These are phyloP conservation scores for Pilophorus perplexus DNA, from an alignment of 2,888 invertebrate species.

Conservation along the genomic window DNA sequence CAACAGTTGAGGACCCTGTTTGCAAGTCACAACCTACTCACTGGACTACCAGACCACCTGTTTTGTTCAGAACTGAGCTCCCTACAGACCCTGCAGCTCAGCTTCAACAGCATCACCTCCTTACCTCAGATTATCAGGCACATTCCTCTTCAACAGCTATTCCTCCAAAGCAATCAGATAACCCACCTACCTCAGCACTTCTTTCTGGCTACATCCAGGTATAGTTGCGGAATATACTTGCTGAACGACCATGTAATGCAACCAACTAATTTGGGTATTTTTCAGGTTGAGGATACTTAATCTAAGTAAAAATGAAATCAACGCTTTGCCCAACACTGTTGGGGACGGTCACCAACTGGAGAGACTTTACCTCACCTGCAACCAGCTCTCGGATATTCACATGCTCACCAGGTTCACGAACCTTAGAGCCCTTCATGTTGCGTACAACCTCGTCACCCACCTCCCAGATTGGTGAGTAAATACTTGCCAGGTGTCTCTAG, in stretches of 20 bases:
- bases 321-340: conserved; percentile 61
- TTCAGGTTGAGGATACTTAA: conserved; percentile 66
- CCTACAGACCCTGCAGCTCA: conserved; percentile 69
- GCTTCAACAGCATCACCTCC: conserved; percentile 72
- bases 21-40: conserved; percentile 71
- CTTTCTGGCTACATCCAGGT: conserved; percentile 60
- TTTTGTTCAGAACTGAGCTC: conserved; percentile 71
- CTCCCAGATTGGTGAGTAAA: conserved; percentile 62
- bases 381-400: conserved; percentile 71
- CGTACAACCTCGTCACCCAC: conserved; percentile 72
- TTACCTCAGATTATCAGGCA: conserved; percentile 68
- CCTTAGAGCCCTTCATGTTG: conserved; percentile 69
- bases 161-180: conserved; percentile 75
- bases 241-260: no score
- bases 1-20: conserved; percentile 68
- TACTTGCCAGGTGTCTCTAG: not conserved
- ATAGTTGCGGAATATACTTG: no score
- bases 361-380: conserved; percentile 70
- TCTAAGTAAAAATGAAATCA: conserved; percentile 74
- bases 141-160: conserved; percentile 62
- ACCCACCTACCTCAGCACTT: conserved; percentile 72
- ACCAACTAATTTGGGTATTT: no score
- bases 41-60: conserved; percentile 68
- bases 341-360: conserved; percentile 61
- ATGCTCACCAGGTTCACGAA: conserved; percentile 64